Percentiles rank a stretch among this genome's conserved stretches.
phyloP scores from a whole-genome alignment of 2,888 invertebrate genomes.

The Electrophaes corylata region DNA sequence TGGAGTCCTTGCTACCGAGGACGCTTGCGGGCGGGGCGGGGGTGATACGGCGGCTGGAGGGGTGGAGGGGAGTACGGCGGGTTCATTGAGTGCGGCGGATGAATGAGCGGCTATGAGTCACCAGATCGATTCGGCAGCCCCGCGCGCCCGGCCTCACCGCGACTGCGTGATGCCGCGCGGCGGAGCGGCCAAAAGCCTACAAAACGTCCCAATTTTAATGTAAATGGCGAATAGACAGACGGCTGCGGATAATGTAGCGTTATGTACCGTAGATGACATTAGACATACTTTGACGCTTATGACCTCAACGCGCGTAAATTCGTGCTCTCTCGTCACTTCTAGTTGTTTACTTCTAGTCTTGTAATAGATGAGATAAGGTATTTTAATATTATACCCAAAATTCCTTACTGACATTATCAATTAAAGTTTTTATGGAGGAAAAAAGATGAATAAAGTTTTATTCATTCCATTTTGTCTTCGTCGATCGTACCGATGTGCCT shows the following conservation, averaged over 20 bases:
- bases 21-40: constrained; percentile 59
- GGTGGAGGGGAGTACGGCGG: constrained; percentile 55
- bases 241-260: constrained; percentile 31
- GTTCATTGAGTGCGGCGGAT: constrained; percentile 82
- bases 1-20: constrained; percentile 75
- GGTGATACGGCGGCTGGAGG: constrained; percentile 44
- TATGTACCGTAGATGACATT: constrained; percentile 31
- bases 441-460: too few species aligned
- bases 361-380: background rate
- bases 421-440: too few species aligned
- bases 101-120: constrained; percentile 81
- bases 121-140: constrained; percentile 68
- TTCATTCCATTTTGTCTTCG: too few species aligned
- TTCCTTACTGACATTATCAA: too few species aligned
- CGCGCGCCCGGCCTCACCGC: constrained; percentile 35
- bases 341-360: background rate
- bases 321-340: constrained; percentile 7
- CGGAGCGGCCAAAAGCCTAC: constrained; percentile 33
- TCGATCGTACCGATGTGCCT: too few species aligned
- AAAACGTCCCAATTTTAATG: constrained; percentile 40
- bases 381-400: background rate
- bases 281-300: constrained; percentile 34
- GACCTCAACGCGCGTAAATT: constrained; percentile 30
- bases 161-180: constrained; percentile 53
- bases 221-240: constrained; percentile 36